A percentile compares a stretch with the other conserved stretches of the same genome.
Evolutionary conservation across 2,888 invertebrate genomes (phyloP).

Genomic region (Andricus quercusramuli): DNA sequence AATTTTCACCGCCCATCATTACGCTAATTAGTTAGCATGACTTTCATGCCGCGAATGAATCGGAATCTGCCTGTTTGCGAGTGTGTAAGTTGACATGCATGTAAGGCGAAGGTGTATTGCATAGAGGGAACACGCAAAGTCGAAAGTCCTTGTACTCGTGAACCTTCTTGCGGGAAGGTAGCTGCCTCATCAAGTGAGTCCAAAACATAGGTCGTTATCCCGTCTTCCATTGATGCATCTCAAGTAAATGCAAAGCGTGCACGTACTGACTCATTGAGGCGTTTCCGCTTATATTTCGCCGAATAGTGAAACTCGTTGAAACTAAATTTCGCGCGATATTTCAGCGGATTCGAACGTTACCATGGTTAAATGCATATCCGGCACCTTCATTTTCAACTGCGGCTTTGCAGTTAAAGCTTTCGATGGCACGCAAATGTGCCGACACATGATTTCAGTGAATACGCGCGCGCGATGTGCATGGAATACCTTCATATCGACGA

Average conservation of each 20-base stretch:
- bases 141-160: slow-evolving; percentile 10
- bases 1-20: slow-evolving; percentile 41
- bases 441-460: slow-evolving; percentile 32
- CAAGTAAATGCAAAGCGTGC: slow-evolving; percentile 22
- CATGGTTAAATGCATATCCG: slow-evolving; percentile 39
- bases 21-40: slow-evolving; percentile 45
- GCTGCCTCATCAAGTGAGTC: slow-evolving; percentile 24
- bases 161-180: slow-evolving; percentile 8
- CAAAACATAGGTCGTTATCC: slow-evolving; percentile 31
- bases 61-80: neutral
- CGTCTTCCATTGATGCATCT: slow-evolving; percentile 38
- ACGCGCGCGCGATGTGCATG: neutral
- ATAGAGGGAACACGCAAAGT: slow-evolving; percentile 13
- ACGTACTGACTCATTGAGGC: slow-evolving; percentile 27
- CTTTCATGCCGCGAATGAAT: slow-evolving; percentile 30
- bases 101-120: neutral
- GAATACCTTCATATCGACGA: neutral
- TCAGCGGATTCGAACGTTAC: slow-evolving; percentile 25
- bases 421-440: slow-evolving; percentile 28
- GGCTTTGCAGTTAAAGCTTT: slow-evolving; percentile 26
- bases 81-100: neutral
- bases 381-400: slow-evolving; percentile 37
- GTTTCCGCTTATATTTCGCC: slow-evolving; percentile 37
- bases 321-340: slow-evolving; percentile 39
- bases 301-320: slow-evolving; percentile 33